phyloP scores from a whole-genome alignment of 2,888 invertebrate species.

The Rhingia campestris region DNA sequence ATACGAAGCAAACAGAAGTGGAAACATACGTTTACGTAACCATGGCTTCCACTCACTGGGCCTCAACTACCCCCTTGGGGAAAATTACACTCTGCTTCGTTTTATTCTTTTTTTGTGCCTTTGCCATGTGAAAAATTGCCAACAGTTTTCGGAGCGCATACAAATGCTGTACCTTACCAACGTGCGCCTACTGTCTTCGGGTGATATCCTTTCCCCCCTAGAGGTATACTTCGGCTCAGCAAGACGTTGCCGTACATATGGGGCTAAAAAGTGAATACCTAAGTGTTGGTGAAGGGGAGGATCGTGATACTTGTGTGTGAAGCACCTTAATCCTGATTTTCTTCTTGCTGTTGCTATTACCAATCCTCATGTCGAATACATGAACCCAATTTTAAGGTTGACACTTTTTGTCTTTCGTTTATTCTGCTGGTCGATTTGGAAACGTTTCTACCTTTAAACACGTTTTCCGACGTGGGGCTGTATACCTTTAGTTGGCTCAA shows the following conservation, averaged over 20 bases:
- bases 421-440: conserved; percentile 35
- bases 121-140: conserved; percentile 68
- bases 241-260: conserved; percentile 23
- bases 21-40: conserved; percentile 58
- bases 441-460: conserved; percentile 14
- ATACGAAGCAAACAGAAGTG: conserved; percentile 37
- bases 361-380: conserved; percentile 27
- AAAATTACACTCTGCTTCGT: conserved; percentile 60
- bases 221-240: neutral
- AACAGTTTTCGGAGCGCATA: conserved; percentile 65
- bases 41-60: conserved; percentile 16
- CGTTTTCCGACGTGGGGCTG: too few relatives aligned
- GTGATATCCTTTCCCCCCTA: conserved; percentile 4
- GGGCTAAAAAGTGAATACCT: conserved; percentile 15
- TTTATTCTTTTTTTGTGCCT: conserved; percentile 48
- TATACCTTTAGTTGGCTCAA: conserved; percentile 26
- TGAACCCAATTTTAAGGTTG: conserved; percentile 56
- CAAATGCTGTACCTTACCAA: conserved; percentile 45
- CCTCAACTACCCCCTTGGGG: conserved; percentile 67
- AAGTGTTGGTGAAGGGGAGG: neutral
- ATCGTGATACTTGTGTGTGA: conserved; percentile 31
- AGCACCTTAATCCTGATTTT: conserved; percentile 68
- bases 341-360: conserved; percentile 36
- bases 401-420: conserved; percentile 41
- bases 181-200: neutral